phyloP scores from a whole-genome alignment of 2,888 invertebrate genomes.

The Hirtodrosophila duncani region DNA sequence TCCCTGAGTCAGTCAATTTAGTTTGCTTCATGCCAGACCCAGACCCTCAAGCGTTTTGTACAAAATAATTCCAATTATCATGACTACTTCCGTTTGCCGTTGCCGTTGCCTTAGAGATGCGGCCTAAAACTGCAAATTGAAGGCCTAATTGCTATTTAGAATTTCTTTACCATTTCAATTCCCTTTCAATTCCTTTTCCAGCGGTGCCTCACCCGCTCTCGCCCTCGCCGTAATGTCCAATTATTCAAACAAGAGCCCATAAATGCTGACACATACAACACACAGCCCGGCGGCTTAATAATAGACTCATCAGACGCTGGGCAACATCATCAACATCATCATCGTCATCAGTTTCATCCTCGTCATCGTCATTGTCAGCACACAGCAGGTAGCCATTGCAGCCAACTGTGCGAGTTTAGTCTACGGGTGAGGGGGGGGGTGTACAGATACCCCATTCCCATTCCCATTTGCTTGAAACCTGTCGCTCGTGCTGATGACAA shows the following conservation, averaged over 20 bases:
- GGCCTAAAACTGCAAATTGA: slow-evolving; percentile 44
- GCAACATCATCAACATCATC: slow-evolving; percentile 3
- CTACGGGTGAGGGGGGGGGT: too few relatives aligned
- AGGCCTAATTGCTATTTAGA: slow-evolving; percentile 64
- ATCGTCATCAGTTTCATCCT: too few relatives aligned
- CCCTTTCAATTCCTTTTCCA: too few relatives aligned
- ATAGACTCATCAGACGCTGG: slow-evolving; percentile 58
- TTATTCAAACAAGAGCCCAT: slow-evolving; percentile 54
- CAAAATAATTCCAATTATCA: slow-evolving; percentile 54
- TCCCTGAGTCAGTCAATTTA: too few relatives aligned
- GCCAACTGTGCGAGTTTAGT: too few relatives aligned
- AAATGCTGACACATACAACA: slow-evolving; percentile 61
- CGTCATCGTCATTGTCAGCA: slow-evolving; percentile 7
- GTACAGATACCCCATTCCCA: too few relatives aligned
- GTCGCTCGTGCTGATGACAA: slow-evolving; percentile 67
- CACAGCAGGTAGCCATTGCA: slow-evolving; percentile 51
- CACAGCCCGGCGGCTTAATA: slow-evolving; percentile 40
- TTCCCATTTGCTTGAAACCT: slow-evolving; percentile 40
- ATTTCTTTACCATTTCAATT: slow-evolving; percentile 29
- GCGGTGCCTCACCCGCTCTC: background rate
- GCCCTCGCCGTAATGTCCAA: slow-evolving; percentile 34
- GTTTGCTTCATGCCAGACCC: too few relatives aligned
- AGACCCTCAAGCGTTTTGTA: too few relatives aligned
- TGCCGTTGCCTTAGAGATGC: background rate
- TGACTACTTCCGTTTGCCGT: slow-evolving; percentile 54